A percentile compares a stretch with the other conserved stretches of the same genome.
These are phyloP conservation scores for Penaeus chinensis DNA, from an alignment of 1,140 invertebrate genomes.

Conservation along the genomic window DNA sequence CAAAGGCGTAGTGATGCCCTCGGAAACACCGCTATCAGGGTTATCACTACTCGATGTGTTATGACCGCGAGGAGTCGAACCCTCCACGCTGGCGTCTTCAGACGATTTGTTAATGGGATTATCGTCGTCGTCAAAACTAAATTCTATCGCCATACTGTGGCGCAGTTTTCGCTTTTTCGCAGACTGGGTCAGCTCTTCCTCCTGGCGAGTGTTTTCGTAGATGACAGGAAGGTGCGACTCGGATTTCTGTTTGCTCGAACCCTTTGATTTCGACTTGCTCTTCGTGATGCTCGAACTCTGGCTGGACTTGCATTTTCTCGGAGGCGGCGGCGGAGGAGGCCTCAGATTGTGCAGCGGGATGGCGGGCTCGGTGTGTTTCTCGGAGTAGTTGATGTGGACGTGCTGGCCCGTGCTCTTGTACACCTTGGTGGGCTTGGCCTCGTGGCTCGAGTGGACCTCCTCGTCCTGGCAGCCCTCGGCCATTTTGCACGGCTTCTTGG, in stretches of 20 bases:
- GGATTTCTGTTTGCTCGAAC: conserved; percentile 22
- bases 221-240: conserved; percentile 50
- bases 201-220: conserved; percentile 52
- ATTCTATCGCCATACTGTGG: conserved; percentile 50
- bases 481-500: conserved; percentile 44
- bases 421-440: conserved; percentile 11
- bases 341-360: conserved; percentile 49
- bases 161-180: conserved; percentile 49
- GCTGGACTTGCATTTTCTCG: conserved; percentile 15
- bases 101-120: background rate
- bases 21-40: conserved; percentile 56
- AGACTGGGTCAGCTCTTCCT: conserved; percentile 41
- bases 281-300: background rate
- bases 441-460: background rate
- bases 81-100: background rate
- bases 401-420: conserved; percentile 57
- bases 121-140: conserved; percentile 48
- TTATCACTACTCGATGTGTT: conserved; percentile 54
- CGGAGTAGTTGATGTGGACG: conserved; percentile 50
- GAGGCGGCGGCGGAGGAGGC: conserved; percentile 41
- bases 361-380: conserved; percentile 13
- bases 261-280: conserved; percentile 28
- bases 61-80: conserved; percentile 36
- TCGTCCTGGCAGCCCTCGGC: conserved; percentile 9
- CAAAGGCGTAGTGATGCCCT: conserved; percentile 54